Percentiles rank a stretch among this genome's conserved stretches.
Conservation (phyloP, 2,113 vertebrate species). For the Hiodon tergisus region DNA sequence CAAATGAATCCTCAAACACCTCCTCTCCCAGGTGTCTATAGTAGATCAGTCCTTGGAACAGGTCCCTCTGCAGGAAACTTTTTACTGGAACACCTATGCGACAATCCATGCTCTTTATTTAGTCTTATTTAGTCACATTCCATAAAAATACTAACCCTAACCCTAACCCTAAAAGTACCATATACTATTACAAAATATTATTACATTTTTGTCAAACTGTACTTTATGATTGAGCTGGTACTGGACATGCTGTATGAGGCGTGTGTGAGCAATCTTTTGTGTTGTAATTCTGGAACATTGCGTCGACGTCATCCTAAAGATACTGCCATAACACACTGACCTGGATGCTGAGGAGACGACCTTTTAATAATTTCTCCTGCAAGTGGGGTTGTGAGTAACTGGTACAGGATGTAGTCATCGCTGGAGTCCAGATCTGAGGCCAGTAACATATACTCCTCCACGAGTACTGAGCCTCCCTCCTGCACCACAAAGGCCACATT, state of each 20-base stretch:
- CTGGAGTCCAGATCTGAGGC: constrained; percentile 63
- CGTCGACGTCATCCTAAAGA: background rate
- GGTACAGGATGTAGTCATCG: constrained; percentile 56
- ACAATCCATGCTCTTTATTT: background rate
- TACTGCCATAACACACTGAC: constrained; percentile 29
- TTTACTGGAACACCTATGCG: constrained; percentile 44
- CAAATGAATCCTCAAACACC: constrained; percentile 59
- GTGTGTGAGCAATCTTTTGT: too few species aligned
- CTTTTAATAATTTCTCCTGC: constrained; percentile 53
- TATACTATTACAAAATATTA: background rate
- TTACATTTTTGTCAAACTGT: background rate
- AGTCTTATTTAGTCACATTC: background rate
- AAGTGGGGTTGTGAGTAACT: constrained; percentile 25
- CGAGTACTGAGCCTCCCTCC: constrained; percentile 45
- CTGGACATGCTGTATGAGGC: too few species aligned
- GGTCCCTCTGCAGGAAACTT: constrained; percentile 60
- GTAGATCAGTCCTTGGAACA: constrained; percentile 61
- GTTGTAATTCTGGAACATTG: background rate
- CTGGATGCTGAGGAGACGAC: constrained; percentile 37
- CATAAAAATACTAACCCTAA: too few species aligned
- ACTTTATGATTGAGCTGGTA: too few species aligned
- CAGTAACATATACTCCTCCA: constrained; percentile 46
- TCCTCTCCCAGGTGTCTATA: constrained; percentile 62
- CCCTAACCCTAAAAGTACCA: background rate
- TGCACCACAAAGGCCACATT: constrained; percentile 56